A percentile compares a stretch with the other conserved stretches of the same genome.
These are phyloP conservation scores for Mormyrus lacerda DNA, from an alignment of 2,113 vertebrate genomes.

Conservation along the genomic window DNA sequence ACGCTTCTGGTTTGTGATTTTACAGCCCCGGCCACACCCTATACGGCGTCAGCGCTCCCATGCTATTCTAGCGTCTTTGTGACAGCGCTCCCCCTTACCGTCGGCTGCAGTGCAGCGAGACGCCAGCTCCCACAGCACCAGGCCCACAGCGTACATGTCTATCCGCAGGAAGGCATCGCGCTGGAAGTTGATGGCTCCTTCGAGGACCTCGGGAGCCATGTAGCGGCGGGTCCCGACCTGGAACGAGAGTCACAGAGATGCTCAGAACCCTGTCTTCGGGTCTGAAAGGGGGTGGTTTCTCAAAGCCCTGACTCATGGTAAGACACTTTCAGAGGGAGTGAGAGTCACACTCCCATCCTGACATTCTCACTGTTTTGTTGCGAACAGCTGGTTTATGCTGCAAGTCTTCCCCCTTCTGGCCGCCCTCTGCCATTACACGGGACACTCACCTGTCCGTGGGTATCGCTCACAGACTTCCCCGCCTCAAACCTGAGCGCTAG, in stretches of 20 bases:
- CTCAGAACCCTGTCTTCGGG: background rate
- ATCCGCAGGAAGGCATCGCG: slow-evolving; percentile 94
- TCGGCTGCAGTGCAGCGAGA: slow-evolving; percentile 89
- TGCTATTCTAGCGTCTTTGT: background rate
- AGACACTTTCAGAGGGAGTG: background rate
- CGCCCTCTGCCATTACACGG: background rate
- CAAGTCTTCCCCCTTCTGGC: background rate
- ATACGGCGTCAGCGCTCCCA: background rate
- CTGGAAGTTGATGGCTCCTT: slow-evolving; percentile 97
- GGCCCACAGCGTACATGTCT: slow-evolving; percentile 92
- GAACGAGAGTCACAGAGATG: background rate
- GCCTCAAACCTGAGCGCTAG: slow-evolving; percentile 94
- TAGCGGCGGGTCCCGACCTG: slow-evolving; percentile 94
- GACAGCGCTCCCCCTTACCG: slow-evolving; percentile 62
- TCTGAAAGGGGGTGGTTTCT: background rate
- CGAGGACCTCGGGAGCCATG: slow-evolving; percentile 97
- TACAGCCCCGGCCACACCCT: background rate
- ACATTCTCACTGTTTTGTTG: background rate
- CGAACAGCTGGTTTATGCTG: background rate
- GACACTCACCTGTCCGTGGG: slow-evolving; percentile 84
- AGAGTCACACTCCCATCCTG: background rate
- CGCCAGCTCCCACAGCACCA: slow-evolving; percentile 90
- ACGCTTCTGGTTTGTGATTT: background rate
- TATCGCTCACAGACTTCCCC: slow-evolving; percentile 92
- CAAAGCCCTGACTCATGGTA: background rate